phyloP scores from a whole-genome alignment of 2,888 invertebrate genomes.

The Taphrorychus bicolor region DNA sequence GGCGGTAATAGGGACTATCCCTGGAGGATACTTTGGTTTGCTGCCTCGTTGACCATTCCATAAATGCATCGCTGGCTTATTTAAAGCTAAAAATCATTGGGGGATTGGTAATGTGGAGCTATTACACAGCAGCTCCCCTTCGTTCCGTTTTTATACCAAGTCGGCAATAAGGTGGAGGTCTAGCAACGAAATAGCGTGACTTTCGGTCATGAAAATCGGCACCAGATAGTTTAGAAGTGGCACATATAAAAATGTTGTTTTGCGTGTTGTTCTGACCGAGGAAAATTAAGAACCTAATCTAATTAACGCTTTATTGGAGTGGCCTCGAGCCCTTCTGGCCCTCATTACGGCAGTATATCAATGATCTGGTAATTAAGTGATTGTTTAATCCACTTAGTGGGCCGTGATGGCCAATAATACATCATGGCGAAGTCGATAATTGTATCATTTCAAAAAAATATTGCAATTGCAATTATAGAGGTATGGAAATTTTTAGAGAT shows the following conservation, averaged over 20 bases:
- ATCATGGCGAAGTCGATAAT: constrained; percentile 7
- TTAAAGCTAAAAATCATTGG: constrained; percentile 32
- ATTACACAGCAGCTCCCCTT: constrained; percentile 4
- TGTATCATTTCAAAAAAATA: no score
- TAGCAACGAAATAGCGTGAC: constrained; percentile 6
- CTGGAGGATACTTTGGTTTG: constrained; percentile 54
- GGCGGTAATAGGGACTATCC: constrained; percentile 54
- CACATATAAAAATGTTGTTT: constrained; percentile 52
- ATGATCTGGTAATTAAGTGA: constrained; percentile 49
- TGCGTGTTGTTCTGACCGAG: constrained; percentile 43
- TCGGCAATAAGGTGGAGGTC: no score
- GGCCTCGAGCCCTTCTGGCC: constrained; percentile 48
- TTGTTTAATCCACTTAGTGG: constrained; percentile 43
- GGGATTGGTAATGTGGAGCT: constrained; percentile 14
- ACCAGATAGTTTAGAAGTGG: constrained; percentile 49
- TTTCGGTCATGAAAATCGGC: constrained; percentile 46
- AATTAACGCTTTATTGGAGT: constrained; percentile 55
- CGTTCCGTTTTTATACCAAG: no score
- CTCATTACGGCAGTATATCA: constrained; percentile 50
- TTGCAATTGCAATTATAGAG: no score
- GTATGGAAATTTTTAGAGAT: no score
- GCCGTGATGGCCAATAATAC: constrained; percentile 8
- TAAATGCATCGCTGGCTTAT: constrained; percentile 35
- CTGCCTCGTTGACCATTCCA: constrained; percentile 54
- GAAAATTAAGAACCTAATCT: constrained; percentile 53